Base-by-base conservation (phyloP, 2,888 invertebrate species). In the Melanostoma mellinum region DNA sequence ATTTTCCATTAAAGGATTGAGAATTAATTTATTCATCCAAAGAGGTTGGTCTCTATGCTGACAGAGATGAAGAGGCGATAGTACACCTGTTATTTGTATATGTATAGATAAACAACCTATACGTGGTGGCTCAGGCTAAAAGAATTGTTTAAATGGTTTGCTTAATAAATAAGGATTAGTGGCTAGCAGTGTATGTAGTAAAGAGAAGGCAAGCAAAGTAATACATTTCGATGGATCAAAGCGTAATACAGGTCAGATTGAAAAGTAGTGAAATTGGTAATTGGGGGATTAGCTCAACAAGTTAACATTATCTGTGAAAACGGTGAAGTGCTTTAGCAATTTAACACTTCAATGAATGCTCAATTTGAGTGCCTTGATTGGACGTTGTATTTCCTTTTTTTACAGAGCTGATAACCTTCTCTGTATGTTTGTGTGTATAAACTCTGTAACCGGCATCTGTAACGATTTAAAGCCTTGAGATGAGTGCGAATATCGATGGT, bases 1-100 rank as follows among this genome's bases (percentile, higher is more conserved):
- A 78, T 69, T 73, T 58, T 69, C 73, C 78, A 74, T 78, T 78
- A 74, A 78, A 82, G 73, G 73, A 78, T 69, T 63, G 73, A 20
- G 20, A 56, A 73, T 78, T 78, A 78, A 82, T 82, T 69, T 74
- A 82, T 82, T 77, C 82, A 58, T 58, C 55, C 52, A 61, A 53
- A 61, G 60, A 69, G 75, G 80, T 65, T 20, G 20, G 56, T 58
- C 44, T 3, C 10, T 42, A 20, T 38, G 2, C 60, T 76, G 8
- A 35, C 50, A 38, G 9, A 73, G 71, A 68, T 74, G 61, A 67
- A 79, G 60, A 73, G 67, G 65, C 58, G 71, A 71, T 72, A 69
- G 52, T 68, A 58, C 77, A 82, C 82, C 82, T 77, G 81, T 68
- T 80, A 50, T 35, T 10, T 36, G 20, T 20, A 20, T 20, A 20